These are phyloP conservation scores for Leguminivora glycinivorella DNA, from an alignment of 1,140 invertebrate genomes.

Conservation along the genomic window DNA sequence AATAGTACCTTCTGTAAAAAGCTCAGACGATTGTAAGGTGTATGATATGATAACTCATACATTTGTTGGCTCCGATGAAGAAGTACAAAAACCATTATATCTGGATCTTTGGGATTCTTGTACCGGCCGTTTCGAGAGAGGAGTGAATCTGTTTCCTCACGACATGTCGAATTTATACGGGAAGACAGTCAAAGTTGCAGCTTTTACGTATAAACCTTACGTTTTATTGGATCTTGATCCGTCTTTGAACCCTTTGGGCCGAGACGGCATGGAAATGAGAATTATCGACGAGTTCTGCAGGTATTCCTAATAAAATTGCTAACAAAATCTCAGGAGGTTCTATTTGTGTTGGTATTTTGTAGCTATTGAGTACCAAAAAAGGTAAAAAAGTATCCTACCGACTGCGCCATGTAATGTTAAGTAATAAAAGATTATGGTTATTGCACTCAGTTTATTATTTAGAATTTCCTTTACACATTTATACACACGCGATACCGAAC, in stretches of 20 bases:
- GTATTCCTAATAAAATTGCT: conserved; percentile 44
- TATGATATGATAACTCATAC: conserved; percentile 64
- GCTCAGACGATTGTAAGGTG: conserved; percentile 36
- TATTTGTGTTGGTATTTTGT: no score
- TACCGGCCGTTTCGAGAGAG: conserved; percentile 45
- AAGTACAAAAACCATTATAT: conserved; percentile 40
- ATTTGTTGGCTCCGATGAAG: conserved; percentile 52
- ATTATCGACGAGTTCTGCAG: conserved; percentile 71
- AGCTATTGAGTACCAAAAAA: no score
- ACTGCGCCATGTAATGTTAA: no score
- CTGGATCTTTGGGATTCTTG: conserved; percentile 66
- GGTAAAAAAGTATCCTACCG: no score
- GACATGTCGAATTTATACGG: conserved; percentile 62
- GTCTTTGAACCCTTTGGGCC: conserved; percentile 42
- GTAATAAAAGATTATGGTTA: no score
- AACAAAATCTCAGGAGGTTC: no score
- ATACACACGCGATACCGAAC: no score
- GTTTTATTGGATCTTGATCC: conserved; percentile 60
- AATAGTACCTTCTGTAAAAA: conserved; percentile 38
- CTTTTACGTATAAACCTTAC: conserved; percentile 71
- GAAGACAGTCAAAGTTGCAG: conserved; percentile 60
- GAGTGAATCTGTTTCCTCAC: conserved; percentile 61
- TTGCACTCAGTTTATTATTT: no score
- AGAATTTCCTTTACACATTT: no score
- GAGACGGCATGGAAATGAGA: conserved; percentile 66